Evolutionary conservation across 2,113 vertebrate genomes (phyloP).

Genomic region (Polypterus senegalus): DNA sequence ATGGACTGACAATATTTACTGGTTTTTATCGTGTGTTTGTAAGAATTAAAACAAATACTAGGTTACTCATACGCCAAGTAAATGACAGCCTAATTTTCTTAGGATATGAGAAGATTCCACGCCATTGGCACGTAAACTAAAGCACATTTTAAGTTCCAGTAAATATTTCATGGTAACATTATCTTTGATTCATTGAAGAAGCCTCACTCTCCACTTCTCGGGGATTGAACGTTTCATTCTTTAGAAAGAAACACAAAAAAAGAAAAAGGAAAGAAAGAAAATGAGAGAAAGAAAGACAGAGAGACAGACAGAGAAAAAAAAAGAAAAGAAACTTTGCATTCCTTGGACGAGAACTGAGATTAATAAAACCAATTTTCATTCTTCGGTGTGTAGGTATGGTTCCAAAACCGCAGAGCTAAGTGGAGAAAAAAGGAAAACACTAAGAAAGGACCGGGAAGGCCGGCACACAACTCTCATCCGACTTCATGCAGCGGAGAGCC

Average conservation of each 20-base stretch:
- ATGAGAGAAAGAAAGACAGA: background rate
- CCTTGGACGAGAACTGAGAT: conserved; percentile 11
- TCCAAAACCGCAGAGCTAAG: conserved; percentile 95
- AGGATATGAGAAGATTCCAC: too few species aligned
- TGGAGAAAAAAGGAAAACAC: conserved; percentile 98
- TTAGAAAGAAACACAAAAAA: conserved; percentile 4
- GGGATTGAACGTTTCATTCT: conserved; percentile 8
- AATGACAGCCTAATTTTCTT: too few species aligned
- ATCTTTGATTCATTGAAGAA: conserved; percentile 5
- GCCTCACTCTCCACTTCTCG: conserved; percentile 12
- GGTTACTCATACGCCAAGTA: too few species aligned
- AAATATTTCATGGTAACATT: background rate
- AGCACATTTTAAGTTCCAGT: conserved; percentile 1
- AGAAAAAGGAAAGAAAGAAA: conserved; percentile 1
- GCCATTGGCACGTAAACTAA: background rate
- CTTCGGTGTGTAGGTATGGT: conserved; percentile 81
- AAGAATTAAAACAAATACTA: too few species aligned
- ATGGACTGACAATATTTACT: too few species aligned
- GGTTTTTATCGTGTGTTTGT: too few species aligned
- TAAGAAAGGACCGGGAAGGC: conserved; percentile 91
- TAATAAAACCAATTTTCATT: conserved; percentile 35
- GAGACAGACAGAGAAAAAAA: background rate
- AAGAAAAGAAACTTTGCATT: background rate
- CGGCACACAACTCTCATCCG: conserved; percentile 93
- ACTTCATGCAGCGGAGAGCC: conserved; percentile 96